Conservation (phyloP, 2,888 invertebrate genomes). For the Malthinus seriepunctatus region DNA sequence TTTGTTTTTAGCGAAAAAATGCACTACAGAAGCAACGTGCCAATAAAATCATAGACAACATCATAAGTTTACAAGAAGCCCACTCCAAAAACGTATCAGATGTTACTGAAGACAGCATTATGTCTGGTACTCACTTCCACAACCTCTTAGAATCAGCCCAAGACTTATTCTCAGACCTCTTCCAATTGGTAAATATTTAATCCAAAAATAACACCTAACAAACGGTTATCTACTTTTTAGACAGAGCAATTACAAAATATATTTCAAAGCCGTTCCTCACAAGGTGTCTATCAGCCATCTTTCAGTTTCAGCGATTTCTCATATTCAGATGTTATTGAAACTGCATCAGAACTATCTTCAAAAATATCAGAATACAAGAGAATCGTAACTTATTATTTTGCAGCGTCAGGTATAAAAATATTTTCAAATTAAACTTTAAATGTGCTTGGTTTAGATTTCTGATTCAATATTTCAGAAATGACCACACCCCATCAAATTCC, state of each 20-base stretch:
- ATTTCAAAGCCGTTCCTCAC: slow-evolving; percentile 2
- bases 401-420: slow-evolving; percentile 47
- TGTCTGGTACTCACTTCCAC: slow-evolving; percentile 35
- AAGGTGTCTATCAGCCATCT: not conserved
- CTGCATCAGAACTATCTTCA: slow-evolving; percentile 36
- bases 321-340: slow-evolving; percentile 28
- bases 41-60: slow-evolving; percentile 50
- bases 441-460: not conserved
- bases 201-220: no score
- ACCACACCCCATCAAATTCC: slow-evolving; percentile 38
- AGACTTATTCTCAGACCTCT: slow-evolving; percentile 51
- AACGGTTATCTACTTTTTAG: slow-evolving; percentile 30
- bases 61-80: slow-evolving; percentile 53
- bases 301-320: slow-evolving; percentile 16
- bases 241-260: slow-evolving; percentile 41
- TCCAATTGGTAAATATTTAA: slow-evolving; percentile 46
- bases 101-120: slow-evolving; percentile 40
- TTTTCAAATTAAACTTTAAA: not conserved
- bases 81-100: slow-evolving; percentile 43
- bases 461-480: slow-evolving; percentile 38
- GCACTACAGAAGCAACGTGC: slow-evolving; percentile 52
- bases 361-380: slow-evolving; percentile 54
- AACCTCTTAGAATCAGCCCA: slow-evolving; percentile 50
- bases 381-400: slow-evolving; percentile 51
- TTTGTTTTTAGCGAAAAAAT: slow-evolving; percentile 45